Evolutionary conservation across 2,797 vertebrate species (phyloP).

Genomic region (Muscicapa comitata): DNA sequence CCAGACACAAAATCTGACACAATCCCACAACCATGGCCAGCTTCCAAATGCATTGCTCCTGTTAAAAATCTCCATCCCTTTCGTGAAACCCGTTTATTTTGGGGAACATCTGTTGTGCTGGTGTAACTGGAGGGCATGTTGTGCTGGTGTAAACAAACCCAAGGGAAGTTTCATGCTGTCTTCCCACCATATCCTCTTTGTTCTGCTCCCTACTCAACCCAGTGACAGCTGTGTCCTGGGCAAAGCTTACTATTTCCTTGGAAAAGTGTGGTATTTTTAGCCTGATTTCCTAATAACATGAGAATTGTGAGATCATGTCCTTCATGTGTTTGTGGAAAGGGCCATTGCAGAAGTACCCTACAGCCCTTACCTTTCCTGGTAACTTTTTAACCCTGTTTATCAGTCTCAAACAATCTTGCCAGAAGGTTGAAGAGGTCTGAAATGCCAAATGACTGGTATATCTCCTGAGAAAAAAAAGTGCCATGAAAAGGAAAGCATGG

Average conservation of each 20-base stretch:
- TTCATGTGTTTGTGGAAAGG: not conserved
- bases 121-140: not conserved
- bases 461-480: not conserved
- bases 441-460: not conserved
- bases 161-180: not conserved
- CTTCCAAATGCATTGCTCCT: not conserved
- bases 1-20: not conserved
- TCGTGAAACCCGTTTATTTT: not conserved
- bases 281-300: not conserved
- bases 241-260: not conserved
- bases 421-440: not conserved
- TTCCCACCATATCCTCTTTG: constrained; percentile 4
- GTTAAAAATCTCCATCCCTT: not conserved
- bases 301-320: not conserved
- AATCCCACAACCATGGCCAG: not conserved
- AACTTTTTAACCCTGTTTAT: not conserved
- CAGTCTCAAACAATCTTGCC: not conserved
- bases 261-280: constrained; percentile 30
- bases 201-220: not conserved
- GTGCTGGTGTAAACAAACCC: constrained; percentile 5
- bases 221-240: constrained; percentile 4
- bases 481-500: not conserved
- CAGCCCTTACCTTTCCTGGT: not conserved
- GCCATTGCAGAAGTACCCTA: not conserved
- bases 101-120: not conserved